These are phyloP conservation scores for Salvelinus alpinus DNA, from an alignment of 2,113 vertebrate species.

Conservation along the genomic window DNA sequence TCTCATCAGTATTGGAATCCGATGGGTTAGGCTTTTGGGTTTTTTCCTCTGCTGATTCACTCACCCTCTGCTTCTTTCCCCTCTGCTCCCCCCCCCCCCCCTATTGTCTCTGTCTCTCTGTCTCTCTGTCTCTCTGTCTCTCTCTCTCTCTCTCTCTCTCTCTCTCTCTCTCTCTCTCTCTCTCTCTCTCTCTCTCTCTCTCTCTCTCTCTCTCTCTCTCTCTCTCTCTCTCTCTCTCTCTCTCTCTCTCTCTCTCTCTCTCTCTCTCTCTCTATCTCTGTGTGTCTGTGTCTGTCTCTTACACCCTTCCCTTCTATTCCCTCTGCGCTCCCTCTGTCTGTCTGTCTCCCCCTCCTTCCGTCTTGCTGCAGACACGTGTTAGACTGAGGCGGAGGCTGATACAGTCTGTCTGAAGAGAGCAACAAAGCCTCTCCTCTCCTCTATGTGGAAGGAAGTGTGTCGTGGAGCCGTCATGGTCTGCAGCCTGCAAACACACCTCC, in stretches of 20 bases:
- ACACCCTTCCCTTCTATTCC: not conserved
- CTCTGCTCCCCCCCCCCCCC: too few species aligned
- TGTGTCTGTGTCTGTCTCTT: too few species aligned
- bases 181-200: too few species aligned
- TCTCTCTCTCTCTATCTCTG: not conserved
- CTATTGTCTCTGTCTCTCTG: too few species aligned
- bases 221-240: not conserved
- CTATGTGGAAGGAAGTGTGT: constrained; percentile 11
- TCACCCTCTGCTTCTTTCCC: not conserved
- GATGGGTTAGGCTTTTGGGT: not conserved
- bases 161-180: not conserved
- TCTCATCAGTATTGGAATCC: too few species aligned
- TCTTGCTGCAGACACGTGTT: not conserved
- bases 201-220: too few species aligned
- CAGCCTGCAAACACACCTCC: constrained; percentile 25
- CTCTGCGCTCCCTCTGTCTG: not conserved
- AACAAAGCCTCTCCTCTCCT: constrained; percentile 42
- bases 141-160: not conserved
- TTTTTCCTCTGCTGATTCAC: constrained; percentile 13
- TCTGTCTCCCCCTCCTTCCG: not conserved
- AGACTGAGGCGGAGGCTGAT: too few species aligned
- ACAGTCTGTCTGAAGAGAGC: constrained; percentile 42
- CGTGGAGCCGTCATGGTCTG: constrained; percentile 25
- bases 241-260: not conserved
- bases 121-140: too few species aligned